phyloP scores from a whole-genome alignment of 2,888 invertebrate genomes.

The Diachrysia chrysitis region DNA sequence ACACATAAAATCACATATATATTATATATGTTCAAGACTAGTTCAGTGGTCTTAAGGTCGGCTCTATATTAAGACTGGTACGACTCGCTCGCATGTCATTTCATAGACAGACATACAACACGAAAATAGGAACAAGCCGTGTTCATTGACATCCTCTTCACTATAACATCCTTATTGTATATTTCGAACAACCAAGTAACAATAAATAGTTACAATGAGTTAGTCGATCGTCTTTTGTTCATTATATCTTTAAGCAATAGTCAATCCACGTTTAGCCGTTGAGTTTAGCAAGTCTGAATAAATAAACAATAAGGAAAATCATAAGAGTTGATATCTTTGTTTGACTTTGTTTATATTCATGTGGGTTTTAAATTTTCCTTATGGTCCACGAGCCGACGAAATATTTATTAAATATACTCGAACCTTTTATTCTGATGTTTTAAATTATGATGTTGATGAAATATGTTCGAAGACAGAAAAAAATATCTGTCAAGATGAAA shows the following conservation, averaged over 20 bases:
- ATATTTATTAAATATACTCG: conserved; percentile 1
- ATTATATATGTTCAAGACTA: conserved; percentile 16
- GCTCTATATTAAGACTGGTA: conserved; percentile 33
- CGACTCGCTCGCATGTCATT: conserved; percentile 23
- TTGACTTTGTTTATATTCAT: conserved; percentile 23
- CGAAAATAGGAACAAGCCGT: conserved; percentile 31
- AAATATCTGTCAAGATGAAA: not conserved
- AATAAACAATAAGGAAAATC: conserved; percentile 39
- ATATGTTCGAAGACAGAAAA: not conserved
- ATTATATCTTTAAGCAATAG: conserved; percentile 1
- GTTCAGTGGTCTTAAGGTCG: conserved; percentile 50
- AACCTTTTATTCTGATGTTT: not conserved
- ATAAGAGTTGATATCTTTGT: conserved; percentile 24
- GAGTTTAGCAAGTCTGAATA: conserved; percentile 25
- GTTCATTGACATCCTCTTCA: conserved; percentile 35
- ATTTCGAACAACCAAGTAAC: not conserved
- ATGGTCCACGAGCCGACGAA: not conserved
- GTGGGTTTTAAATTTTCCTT: conserved; percentile 9
- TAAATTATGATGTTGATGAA: not conserved
- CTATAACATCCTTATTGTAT: not conserved
- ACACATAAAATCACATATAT: not conserved
- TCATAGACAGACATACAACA: conserved; percentile 12
- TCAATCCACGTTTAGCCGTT: conserved; percentile 14
- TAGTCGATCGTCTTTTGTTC: not conserved
- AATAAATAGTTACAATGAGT: not conserved